These are phyloP conservation scores for Peromyscus maniculatus DNA, from an alignment of 2,113 vertebrate genomes.

Conservation along the genomic window DNA sequence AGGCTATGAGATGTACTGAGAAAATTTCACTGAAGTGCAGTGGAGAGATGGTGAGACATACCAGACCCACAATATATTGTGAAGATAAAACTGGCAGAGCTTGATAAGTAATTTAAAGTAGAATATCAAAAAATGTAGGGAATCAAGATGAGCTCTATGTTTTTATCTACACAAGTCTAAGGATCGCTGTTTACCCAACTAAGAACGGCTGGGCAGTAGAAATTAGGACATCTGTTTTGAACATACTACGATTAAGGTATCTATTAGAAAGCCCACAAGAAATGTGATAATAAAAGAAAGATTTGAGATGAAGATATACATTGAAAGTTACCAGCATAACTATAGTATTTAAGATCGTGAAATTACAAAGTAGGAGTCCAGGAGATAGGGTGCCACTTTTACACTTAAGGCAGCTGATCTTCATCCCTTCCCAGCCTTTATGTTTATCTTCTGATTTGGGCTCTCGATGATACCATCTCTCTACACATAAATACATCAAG, in stretches of 20 bases:
- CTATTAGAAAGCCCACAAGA: not conserved
- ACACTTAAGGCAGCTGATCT: not conserved
- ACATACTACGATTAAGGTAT: not conserved
- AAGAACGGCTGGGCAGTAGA: not conserved
- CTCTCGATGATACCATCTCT: not conserved
- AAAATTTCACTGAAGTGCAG: not conserved
- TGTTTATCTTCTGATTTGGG: conserved; percentile 53
- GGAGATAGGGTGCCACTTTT: not conserved
- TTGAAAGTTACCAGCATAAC: not conserved
- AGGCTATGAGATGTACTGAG: not conserved
- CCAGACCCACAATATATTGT: not conserved
- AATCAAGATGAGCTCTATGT: conserved; percentile 25
- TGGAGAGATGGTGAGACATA: not conserved
- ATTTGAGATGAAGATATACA: not conserved
- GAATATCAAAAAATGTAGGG: conserved; percentile 4
- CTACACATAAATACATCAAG: not conserved
- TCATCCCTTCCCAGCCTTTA: not conserved
- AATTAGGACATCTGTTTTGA: conserved; percentile 2
- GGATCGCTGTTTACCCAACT: not conserved
- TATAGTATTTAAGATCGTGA: not conserved
- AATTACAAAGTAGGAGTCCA: not conserved
- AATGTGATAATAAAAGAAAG: not conserved
- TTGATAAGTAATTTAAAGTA: conserved; percentile 35
- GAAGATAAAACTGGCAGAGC: not conserved
- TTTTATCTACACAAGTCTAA: conserved; percentile 2